Percentiles rank a stretch among this genome's conserved stretches.
Conservation (phyloP, 1,140 invertebrate species). For the Drosophila biarmipes region DNA sequence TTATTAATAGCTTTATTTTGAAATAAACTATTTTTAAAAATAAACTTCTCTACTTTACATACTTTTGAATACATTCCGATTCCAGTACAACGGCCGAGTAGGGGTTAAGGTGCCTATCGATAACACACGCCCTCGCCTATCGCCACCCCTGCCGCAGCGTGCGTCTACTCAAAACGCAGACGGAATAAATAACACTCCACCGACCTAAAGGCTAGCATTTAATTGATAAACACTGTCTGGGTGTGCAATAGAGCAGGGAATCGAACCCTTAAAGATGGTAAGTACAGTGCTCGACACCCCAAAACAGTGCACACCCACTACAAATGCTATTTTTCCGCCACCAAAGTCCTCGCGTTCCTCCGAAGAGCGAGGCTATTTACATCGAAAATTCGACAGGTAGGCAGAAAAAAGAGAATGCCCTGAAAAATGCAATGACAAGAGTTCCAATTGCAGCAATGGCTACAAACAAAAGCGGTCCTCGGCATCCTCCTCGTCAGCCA, state of each 20-base stretch:
- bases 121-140: constrained; percentile 8
- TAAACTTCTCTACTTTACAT: too few relatives aligned
- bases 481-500: constrained; percentile 23
- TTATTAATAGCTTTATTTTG: too few relatives aligned
- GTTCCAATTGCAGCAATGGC: constrained; percentile 12
- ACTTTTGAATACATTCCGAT: not conserved
- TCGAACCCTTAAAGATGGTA: constrained; percentile 25
- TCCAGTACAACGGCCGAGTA: not conserved
- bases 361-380: constrained; percentile 4
- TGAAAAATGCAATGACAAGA: not conserved
- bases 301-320: not conserved
- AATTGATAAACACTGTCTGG: constrained; percentile 3
- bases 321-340: not conserved
- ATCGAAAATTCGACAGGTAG: constrained; percentile 28
- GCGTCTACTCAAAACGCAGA: constrained; percentile 2
- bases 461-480: constrained; percentile 29
- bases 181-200: constrained; percentile 19
- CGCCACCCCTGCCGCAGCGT: constrained; percentile 10
- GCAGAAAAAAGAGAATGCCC: not conserved
- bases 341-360: constrained; percentile 23
- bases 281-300: not conserved
- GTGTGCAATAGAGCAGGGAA: constrained; percentile 1
- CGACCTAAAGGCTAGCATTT: not conserved
- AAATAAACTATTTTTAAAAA: too few relatives aligned
- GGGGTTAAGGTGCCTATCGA: constrained; percentile 23